Evolutionary conservation across 2,113 vertebrate species (phyloP), one percentile per base, ranked within the genome.

Genomic region (Serranochromis macrocephalus): DNA sequence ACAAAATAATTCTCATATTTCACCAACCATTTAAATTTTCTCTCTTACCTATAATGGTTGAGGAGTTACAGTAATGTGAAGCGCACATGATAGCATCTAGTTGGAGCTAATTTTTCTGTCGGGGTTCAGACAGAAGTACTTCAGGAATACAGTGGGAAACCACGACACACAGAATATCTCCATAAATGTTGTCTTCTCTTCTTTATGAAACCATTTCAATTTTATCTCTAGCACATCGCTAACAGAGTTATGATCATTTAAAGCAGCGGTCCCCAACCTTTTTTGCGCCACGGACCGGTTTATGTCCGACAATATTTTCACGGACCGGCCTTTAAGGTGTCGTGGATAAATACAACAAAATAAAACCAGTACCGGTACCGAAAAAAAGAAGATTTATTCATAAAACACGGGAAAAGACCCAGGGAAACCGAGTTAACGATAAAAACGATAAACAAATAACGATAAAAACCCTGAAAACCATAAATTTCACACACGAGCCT

Each of bases 211-310:
- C 3, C 61, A 66, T 66, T 66, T 66, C 4, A 66, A 21, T 66
- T 66, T 11, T 63, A 1, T 63, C 16, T 63, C 29, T 33, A 63
- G 58, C 9, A 63, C 58, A 33, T 31, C 2, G 3, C 58, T 33
- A 19, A 19, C 29, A 33, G 58, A 63, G 58, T 33, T 33, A 33
- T 61, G 29, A 61, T 17, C 29, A 11, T 33, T 63, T 63, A 58
- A 58, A 58, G 55, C 55, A 58, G 55, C 26, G 0, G 26, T 58
- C 55, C 14, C 14, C 26, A 58, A 58, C 14, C 55, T 58, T 58
- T 58, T 58, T 31, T 31, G 26, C 26, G 2, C 1, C 55, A 58
- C 7, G 0, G 26, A 58, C 26, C 1, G 1, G 26, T 58, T 31
- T 58, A 31, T 58, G 55, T 17, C 55, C 1, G 0, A 58, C 55